These are phyloP conservation scores for Mirounga angustirostris DNA, from an alignment of 2,113 vertebrate species.

Conservation along the genomic window DNA sequence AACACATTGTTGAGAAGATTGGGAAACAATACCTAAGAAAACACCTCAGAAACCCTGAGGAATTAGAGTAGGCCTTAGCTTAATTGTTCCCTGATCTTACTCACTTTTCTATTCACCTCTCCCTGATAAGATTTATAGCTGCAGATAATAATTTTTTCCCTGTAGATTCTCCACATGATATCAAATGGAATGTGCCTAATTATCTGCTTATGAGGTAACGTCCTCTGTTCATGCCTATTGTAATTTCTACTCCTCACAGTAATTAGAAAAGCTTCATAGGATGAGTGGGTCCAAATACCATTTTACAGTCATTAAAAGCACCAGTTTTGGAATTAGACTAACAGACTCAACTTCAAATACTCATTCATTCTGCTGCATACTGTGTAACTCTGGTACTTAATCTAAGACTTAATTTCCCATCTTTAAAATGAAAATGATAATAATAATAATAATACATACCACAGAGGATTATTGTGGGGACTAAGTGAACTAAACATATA, in stretches of 20 bases:
- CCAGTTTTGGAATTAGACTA: not conserved
- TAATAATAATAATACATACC: not conserved
- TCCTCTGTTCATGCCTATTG: not conserved
- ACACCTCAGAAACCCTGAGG: not conserved
- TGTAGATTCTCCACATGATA: not conserved
- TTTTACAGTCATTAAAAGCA: not conserved
- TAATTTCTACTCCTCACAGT: not conserved
- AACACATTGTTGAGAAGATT: not conserved
- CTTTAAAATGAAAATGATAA: not conserved
- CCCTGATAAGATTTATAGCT: not conserved
- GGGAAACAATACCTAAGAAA: not conserved
- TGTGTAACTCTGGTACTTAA: not conserved
- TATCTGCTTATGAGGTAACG: not conserved
- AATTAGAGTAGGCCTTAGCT: not conserved
- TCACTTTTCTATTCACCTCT: not conserved
- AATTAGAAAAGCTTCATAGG: not conserved
- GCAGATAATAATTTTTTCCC: not conserved
- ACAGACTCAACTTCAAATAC: not conserved
- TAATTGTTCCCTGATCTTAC: not conserved
- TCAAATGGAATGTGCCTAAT: not conserved
- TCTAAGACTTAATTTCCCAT: not conserved
- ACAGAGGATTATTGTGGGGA: not conserved
- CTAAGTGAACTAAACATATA: not conserved
- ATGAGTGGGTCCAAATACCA: not conserved
- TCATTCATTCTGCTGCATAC: not conserved